These are phyloP conservation scores for Aphelenchoides besseyi DNA, from an alignment of 1,140 invertebrate genomes.

Conservation along the genomic window DNA sequence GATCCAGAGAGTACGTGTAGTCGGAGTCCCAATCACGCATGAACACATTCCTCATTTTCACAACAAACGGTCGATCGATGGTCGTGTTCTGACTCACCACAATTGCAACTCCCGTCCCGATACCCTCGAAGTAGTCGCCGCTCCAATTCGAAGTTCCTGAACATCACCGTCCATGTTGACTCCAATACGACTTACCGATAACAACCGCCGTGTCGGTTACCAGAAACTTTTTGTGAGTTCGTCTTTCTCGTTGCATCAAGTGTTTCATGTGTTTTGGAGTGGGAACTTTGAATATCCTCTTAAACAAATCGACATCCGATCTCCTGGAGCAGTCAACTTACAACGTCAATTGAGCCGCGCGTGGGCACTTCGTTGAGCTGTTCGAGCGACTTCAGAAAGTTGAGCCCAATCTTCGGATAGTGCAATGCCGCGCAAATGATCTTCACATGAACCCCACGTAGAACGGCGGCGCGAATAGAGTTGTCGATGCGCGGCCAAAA, in stretches of 20 bases:
- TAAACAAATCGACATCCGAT: conserved; percentile 30
- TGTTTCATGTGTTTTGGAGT: conserved; percentile 76
- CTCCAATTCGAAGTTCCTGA: conserved; percentile 95
- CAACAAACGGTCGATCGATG: conserved; percentile 28
- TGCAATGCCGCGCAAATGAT: conserved; percentile 85
- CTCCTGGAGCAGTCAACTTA: conserved; percentile 37
- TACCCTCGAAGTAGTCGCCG: conserved; percentile 91
- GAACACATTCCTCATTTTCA: conserved; percentile 46
- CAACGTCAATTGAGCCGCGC: conserved; percentile 48
- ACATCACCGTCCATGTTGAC: too few relatives aligned
- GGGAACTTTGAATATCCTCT: conserved; percentile 67
- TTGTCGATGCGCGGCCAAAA: conserved; percentile 90
- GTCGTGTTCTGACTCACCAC: conserved; percentile 48
- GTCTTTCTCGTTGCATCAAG: conserved; percentile 80
- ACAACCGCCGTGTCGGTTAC: conserved; percentile 87
- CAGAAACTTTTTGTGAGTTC: conserved; percentile 99
- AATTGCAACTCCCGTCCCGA: conserved; percentile 72
- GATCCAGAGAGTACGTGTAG: conserved; percentile 52
- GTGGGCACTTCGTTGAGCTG: conserved; percentile 68
- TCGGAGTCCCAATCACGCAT: conserved; percentile 55
- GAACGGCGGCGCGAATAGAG: conserved; percentile 75
- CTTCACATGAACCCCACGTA: conserved; percentile 74
- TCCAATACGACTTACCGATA: conserved; percentile 77
- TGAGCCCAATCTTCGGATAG: conserved; percentile 75
- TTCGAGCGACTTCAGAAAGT: conserved; percentile 77